phyloP scores from a whole-genome alignment of 2,888 invertebrate genomes.

The Leptinotarsa peninsularis region DNA sequence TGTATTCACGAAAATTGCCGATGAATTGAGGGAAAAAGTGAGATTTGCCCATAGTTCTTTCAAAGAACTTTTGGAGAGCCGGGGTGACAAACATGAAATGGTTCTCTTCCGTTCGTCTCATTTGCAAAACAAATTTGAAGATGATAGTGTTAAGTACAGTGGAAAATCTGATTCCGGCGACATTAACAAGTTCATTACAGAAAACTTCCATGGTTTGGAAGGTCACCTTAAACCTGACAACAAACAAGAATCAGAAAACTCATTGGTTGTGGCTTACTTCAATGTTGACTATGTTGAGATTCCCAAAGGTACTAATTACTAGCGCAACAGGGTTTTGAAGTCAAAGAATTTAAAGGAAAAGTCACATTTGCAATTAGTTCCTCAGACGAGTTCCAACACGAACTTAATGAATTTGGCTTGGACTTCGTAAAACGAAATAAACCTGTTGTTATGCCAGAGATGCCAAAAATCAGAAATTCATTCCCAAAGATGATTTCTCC shows the following conservation, averaged over 20 bases:
- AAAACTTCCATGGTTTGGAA: constrained; percentile 90
- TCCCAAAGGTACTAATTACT: constrained; percentile 98
- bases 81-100: constrained; percentile 83
- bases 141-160: constrained; percentile 78
- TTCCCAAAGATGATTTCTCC: constrained; percentile 90
- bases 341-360: constrained; percentile 66
- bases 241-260: constrained; percentile 72
- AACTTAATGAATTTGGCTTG: constrained; percentile 93
- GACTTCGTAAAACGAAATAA: constrained; percentile 89
- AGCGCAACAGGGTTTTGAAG: constrained; percentile 97
- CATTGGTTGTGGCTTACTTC: constrained; percentile 92
- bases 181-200: constrained; percentile 84
- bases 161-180: constrained; percentile 77
- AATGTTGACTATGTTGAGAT: constrained; percentile 97
- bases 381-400: constrained; percentile 94
- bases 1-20: constrained; percentile 88
- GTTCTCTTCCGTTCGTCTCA: constrained; percentile 90
- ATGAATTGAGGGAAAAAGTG: constrained; percentile 89
- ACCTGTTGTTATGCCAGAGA: constrained; percentile 87
- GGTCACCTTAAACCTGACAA: constrained; percentile 91
- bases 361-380: constrained; percentile 92
- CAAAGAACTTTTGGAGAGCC: constrained; percentile 79
- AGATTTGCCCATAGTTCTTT: constrained; percentile 87
- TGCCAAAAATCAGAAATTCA: constrained; percentile 87
- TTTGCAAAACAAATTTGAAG: constrained; percentile 94